Percentiles rank a stretch among this genome's conserved stretches.
phyloP scores from a whole-genome alignment of 2,888 invertebrate species.

The Bruchidius siliquastri region DNA sequence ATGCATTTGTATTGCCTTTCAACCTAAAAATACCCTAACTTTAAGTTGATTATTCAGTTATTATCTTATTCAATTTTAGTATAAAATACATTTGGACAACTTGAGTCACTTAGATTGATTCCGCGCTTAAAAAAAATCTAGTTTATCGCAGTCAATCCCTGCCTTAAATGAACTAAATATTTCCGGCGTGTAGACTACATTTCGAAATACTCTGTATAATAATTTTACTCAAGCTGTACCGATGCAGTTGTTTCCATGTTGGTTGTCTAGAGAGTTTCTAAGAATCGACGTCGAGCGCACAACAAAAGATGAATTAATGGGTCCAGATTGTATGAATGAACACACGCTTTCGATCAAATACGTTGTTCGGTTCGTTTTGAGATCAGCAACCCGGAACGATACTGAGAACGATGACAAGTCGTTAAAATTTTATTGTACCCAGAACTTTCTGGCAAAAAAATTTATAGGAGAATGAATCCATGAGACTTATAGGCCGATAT shows the following conservation, averaged over 20 bases:
- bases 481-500: not conserved
- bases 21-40: too few relatives aligned
- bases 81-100: too few relatives aligned
- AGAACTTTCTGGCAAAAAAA: not conserved
- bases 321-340: not conserved
- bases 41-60: too few relatives aligned
- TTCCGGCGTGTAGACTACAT: too few relatives aligned
- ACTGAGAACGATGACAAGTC: not conserved
- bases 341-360: not conserved
- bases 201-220: too few relatives aligned
- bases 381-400: not conserved
- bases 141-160: too few relatives aligned
- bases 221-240: too few relatives aligned
- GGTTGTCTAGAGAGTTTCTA: not conserved
- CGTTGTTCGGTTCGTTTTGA: not conserved
- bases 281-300: not conserved
- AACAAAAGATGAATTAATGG: not conserved
- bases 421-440: not conserved
- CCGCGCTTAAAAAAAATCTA: too few relatives aligned
- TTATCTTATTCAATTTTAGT: too few relatives aligned
- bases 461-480: not conserved
- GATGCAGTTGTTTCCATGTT: not conserved
- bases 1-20: too few relatives aligned
- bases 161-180: too few relatives aligned
- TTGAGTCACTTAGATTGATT: too few relatives aligned